phyloP scores from a whole-genome alignment of 2,797 vertebrate genomes.

The Sebastolobus altivelis region DNA sequence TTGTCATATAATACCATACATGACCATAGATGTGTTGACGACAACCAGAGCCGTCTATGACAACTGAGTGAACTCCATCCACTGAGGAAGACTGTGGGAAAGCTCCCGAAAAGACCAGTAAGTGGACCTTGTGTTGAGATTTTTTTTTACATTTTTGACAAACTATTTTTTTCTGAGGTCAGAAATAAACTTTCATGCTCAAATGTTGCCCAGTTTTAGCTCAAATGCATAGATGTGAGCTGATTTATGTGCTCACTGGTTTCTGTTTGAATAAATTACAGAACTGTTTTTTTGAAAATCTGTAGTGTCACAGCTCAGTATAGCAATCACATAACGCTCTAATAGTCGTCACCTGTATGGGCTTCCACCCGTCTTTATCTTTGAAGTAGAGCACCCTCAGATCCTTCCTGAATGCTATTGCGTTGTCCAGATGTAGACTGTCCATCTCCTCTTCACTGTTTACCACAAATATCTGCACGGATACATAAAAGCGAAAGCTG shows the following conservation, averaged over 20 bases:
- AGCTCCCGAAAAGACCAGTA: too few species aligned
- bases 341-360: conserved; percentile 90
- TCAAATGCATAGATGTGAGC: neutral
- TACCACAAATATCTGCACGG: conserved; percentile 94
- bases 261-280: neutral
- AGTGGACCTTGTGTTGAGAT: too few species aligned
- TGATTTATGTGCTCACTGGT: too few species aligned
- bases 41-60: neutral
- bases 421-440: conserved; percentile 87
- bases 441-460: conserved; percentile 92
- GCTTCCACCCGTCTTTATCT: conserved; percentile 94
- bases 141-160: too few species aligned
- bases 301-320: neutral
- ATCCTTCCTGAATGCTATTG: conserved; percentile 95
- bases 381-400: conserved; percentile 95
- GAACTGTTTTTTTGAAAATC: neutral
- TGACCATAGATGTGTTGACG: neutral
- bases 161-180: too few species aligned
- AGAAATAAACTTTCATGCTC: too few species aligned
- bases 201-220: neutral
- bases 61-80: neutral
- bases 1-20: neutral
- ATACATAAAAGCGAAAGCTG: neutral
- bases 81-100: neutral
- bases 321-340: neutral